Conservation (phyloP, 2,888 invertebrate species). For the Drosophila atroscutellata region DNA sequence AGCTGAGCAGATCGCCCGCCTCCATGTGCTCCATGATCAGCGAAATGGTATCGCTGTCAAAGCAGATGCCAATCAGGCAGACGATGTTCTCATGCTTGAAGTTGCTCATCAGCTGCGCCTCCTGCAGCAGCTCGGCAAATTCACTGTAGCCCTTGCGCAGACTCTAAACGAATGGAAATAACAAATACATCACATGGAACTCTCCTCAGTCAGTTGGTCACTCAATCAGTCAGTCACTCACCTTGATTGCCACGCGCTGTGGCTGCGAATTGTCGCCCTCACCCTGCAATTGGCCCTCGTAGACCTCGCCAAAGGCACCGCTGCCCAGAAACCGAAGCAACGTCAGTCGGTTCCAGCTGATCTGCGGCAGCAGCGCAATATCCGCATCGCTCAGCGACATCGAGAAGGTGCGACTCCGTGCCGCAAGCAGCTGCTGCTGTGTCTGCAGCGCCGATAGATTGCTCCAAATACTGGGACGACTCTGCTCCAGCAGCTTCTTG, state of each 20-base stretch:
- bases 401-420: conserved; percentile 89
- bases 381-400: conserved; percentile 93
- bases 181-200: not conserved
- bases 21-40: conserved; percentile 99
- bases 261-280: conserved; percentile 89
- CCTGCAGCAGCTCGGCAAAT: conserved; percentile 96
- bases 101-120: conserved; percentile 98
- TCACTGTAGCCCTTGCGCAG: conserved; percentile 95
- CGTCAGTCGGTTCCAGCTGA: conserved; percentile 93
- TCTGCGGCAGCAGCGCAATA: conserved; percentile 92
- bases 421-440: conserved; percentile 86
- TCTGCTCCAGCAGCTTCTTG: conserved; percentile 88
- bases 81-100: conserved; percentile 98
- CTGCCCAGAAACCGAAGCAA: conserved; percentile 95
- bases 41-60: conserved; percentile 96
- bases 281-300: conserved; percentile 93
- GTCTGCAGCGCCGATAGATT: conserved; percentile 95
- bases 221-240: conserved; percentile 74
- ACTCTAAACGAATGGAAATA: conserved; percentile 86
- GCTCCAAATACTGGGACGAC: conserved; percentile 88
- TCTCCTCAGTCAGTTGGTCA: too few species aligned
- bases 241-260: conserved; percentile 96
- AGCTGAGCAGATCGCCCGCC: conserved; percentile 97
- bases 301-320: conserved; percentile 99
- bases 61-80: conserved; percentile 95